Evolutionary conservation across 2,888 invertebrate species (phyloP).

Genomic region (Stenurella melanura): DNA sequence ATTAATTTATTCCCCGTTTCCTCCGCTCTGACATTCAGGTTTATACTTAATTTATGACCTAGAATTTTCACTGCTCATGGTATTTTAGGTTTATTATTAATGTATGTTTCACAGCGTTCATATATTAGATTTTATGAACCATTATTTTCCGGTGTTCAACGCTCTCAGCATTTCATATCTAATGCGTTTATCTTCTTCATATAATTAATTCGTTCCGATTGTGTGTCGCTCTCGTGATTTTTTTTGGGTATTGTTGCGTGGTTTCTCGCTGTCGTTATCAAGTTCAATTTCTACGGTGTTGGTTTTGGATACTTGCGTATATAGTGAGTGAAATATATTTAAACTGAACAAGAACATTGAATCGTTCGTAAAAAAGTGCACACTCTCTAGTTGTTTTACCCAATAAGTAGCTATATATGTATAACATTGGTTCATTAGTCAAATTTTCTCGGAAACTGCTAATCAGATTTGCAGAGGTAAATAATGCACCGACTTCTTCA

Average conservation of each 20-base stretch:
- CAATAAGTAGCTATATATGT: too few species aligned
- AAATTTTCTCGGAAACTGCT: too few species aligned
- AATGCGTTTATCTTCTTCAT: neutral
- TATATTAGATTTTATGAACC: neutral
- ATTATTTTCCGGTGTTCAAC: neutral
- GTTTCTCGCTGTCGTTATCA: too few species aligned
- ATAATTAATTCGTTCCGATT: neutral
- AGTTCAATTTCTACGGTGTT: too few species aligned
- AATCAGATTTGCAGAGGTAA: too few species aligned
- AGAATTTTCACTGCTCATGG: neutral
- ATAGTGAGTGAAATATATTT: too few species aligned
- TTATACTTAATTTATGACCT: neutral
- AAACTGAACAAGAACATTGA: too few species aligned
- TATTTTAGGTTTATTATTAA: constrained; percentile 3
- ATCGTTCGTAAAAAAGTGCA: too few species aligned
- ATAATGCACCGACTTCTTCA: too few species aligned
- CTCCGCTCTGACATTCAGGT: neutral
- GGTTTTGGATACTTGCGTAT: too few species aligned
- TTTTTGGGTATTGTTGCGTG: neutral
- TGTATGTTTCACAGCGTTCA: neutral
- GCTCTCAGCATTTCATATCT: neutral
- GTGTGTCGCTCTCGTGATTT: neutral
- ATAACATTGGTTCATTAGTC: too few species aligned
- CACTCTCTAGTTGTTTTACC: too few species aligned
- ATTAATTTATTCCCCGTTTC: neutral